Percentiles rank a stretch among this genome's conserved stretches.
Evolutionary conservation across 2,113 vertebrate species (phyloP).

Genomic region (Vulpes lagopus): DNA sequence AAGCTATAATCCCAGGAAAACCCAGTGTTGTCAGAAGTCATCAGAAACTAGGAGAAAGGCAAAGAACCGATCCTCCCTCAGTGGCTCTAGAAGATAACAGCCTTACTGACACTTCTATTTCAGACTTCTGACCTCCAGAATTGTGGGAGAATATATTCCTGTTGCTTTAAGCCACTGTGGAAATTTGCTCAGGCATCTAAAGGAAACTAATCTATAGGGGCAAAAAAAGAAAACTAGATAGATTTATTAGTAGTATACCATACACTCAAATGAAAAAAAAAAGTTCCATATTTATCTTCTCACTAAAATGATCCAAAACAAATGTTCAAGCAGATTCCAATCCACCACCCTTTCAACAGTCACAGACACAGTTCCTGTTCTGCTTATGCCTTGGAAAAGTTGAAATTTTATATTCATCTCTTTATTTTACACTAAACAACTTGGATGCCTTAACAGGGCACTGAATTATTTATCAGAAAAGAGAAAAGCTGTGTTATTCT

Average conservation of each 20-base stretch:
- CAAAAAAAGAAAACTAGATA: neutral
- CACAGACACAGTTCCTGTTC: neutral
- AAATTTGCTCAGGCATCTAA: neutral
- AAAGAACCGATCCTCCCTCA: neutral
- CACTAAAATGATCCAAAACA: neutral
- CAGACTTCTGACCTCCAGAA: neutral
- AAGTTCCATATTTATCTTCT: neutral
- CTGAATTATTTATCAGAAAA: neutral
- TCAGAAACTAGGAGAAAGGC: neutral
- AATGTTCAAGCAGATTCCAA: neutral
- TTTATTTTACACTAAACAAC: constrained; percentile 6
- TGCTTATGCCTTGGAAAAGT: neutral
- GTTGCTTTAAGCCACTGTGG: neutral
- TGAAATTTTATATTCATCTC: neutral
- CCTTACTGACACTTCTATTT: neutral
- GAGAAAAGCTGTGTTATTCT: neutral
- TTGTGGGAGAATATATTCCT: neutral
- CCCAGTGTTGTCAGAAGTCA: accelerated
- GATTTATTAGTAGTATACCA: neutral
- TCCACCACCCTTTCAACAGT: accelerated
- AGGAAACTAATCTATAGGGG: neutral
- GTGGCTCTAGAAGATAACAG: neutral
- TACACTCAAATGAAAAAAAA: neutral
- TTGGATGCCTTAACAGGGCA: neutral
- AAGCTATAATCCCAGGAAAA: neutral